Percentiles rank a stretch among this genome's conserved stretches.
These are phyloP conservation scores for Pseudomyrmex cubaensis DNA, from an alignment of 1,140 invertebrate genomes.

Conservation along the genomic window DNA sequence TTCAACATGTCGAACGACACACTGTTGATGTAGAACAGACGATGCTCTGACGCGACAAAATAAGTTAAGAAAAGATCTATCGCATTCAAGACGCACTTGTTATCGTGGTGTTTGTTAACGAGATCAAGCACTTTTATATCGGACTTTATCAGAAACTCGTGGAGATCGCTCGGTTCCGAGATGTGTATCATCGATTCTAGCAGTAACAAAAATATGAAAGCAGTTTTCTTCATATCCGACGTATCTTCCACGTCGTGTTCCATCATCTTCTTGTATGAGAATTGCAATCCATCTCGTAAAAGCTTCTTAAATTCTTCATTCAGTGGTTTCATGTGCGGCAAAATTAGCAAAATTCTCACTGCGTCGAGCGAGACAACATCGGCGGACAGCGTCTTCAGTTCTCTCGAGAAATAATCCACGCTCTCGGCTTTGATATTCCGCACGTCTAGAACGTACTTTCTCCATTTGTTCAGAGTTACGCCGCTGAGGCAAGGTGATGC, in stretches of 20 bases:
- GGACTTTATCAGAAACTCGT: conserved; percentile 76
- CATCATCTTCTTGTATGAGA: conserved; percentile 71
- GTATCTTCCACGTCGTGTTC: conserved; percentile 31
- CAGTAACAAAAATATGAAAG: conserved; percentile 79
- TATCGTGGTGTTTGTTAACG: conserved; percentile 68
- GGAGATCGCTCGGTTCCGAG: conserved; percentile 83
- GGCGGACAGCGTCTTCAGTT: conserved; percentile 69
- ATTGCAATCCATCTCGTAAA: conserved; percentile 65
- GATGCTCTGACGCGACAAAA: conserved; percentile 64
- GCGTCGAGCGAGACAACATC: conserved; percentile 69
- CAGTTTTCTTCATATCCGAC: conserved; percentile 57
- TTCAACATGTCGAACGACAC: conserved; percentile 73
- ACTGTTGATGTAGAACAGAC: conserved; percentile 70
- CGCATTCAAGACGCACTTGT: conserved; percentile 75
- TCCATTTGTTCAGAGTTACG: conserved; percentile 87
- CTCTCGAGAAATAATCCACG: conserved; percentile 65
- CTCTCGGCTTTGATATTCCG: conserved; percentile 73
- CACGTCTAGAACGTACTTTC: conserved; percentile 88
- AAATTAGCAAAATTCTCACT: conserved; percentile 76
- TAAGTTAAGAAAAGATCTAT: conserved; percentile 77
- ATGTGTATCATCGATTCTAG: conserved; percentile 87
- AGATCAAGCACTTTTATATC: conserved; percentile 75
- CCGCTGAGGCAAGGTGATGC: conserved; percentile 87
- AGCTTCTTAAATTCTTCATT: conserved; percentile 65
- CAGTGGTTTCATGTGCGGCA: conserved; percentile 78